Conservation (phyloP, 2,113 vertebrate species). For the Dryoscopus gambensis region DNA sequence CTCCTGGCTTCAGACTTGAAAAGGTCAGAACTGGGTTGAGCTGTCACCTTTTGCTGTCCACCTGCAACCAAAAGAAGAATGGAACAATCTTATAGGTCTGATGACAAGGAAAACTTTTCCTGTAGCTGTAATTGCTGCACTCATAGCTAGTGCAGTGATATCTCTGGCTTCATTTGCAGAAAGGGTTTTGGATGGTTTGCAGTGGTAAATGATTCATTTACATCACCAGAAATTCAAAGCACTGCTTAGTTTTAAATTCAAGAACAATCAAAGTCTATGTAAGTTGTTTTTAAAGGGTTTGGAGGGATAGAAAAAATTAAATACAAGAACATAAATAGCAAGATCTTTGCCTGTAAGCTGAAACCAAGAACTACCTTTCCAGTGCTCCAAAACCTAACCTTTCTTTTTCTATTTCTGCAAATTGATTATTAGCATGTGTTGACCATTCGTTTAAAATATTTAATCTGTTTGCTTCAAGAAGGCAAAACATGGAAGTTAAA, state of each 20-base stretch:
- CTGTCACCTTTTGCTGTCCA: background rate
- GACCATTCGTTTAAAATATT: background rate
- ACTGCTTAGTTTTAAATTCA: background rate
- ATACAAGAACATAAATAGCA: background rate
- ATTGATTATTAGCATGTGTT: background rate
- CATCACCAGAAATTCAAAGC: background rate
- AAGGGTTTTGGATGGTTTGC: background rate
- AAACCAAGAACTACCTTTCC: background rate
- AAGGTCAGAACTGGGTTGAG: background rate
- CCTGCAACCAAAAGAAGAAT: background rate
- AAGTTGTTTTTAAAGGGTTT: background rate
- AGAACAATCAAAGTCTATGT: background rate
- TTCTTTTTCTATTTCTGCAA: background rate
- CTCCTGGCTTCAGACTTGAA: background rate
- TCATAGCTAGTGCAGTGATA: background rate
- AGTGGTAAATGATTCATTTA: background rate
- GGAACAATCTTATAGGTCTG: background rate
- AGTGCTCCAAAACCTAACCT: background rate
- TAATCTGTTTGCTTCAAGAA: background rate
- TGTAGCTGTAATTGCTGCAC: background rate
- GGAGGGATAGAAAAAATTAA: background rate
- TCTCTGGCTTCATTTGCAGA: background rate
- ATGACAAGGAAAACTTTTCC: background rate
- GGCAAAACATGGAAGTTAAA: background rate
- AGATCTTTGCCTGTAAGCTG: background rate